These are phyloP conservation scores for Mungos mungo DNA, from an alignment of 2,113 vertebrate species.

Conservation along the genomic window DNA sequence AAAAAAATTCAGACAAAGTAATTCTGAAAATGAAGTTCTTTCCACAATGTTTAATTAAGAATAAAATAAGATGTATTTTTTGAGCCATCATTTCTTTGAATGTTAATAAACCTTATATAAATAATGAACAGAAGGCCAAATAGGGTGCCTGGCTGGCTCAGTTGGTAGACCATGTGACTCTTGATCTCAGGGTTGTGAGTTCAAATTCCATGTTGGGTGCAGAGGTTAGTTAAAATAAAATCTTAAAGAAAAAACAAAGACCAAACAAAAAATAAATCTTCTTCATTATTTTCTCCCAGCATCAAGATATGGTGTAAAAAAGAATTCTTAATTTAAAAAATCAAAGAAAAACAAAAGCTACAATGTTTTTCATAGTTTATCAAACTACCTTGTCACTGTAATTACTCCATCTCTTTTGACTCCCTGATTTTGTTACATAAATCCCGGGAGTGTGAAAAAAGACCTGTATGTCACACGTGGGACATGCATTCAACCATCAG, in stretches of 20 bases:
- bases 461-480: neutral
- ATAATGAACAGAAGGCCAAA: neutral
- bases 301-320: neutral
- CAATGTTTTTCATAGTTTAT: neutral
- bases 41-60: neutral
- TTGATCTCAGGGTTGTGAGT: neutral
- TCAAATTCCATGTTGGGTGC: neutral
- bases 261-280: neutral
- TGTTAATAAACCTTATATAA: neutral
- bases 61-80: neutral
- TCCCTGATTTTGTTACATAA: neutral
- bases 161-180: neutral
- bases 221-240: neutral
- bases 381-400: neutral
- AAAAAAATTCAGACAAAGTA: neutral
- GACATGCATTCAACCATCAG: neutral
- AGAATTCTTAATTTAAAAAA: neutral
- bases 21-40: neutral
- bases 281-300: neutral
- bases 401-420: neutral
- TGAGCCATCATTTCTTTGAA: neutral
- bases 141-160: neutral
- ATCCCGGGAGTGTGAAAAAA: neutral
- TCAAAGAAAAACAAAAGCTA: neutral
- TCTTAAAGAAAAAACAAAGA: neutral